Percentiles rank a stretch among this genome's conserved stretches.
These are phyloP conservation scores for Myotis myotis DNA, from an alignment of 2,797 vertebrate species.

Conservation along the genomic window DNA sequence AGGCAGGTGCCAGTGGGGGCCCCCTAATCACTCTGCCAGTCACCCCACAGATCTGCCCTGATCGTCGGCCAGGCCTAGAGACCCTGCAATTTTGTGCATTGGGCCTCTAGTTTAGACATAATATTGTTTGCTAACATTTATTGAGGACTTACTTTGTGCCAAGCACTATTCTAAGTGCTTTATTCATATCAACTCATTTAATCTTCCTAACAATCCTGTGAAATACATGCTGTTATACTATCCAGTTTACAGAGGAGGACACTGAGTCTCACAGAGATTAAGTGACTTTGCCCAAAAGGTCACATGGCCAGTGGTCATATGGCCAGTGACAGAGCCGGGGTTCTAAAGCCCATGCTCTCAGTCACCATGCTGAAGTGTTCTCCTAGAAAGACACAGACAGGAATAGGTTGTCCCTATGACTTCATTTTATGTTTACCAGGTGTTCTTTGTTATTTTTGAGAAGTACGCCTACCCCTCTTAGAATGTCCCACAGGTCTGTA, in stretches of 20 bases:
- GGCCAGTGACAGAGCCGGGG: not conserved
- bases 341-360: not conserved
- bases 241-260: not conserved
- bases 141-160: not conserved
- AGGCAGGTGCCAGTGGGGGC: too few relatives aligned
- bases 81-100: too few relatives aligned
- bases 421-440: not conserved
- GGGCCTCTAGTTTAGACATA: not conserved
- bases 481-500: not conserved
- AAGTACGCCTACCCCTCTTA: not conserved
- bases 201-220: not conserved
- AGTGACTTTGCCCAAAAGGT: not conserved
- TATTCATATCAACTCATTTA: not conserved
- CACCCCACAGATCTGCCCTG: too few relatives aligned
- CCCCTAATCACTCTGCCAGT: too few relatives aligned
- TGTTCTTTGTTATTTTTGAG: not conserved
- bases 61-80: too few relatives aligned
- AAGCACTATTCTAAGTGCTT: not conserved
- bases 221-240: not conserved
- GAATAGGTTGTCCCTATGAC: not conserved
- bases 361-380: not conserved
- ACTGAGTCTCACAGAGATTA: not conserved
- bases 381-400: not conserved
- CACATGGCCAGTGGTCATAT: not conserved
- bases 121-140: constrained; percentile 24